Percentiles rank a stretch among this genome's conserved stretches.
Conservation (phyloP, 2,797 vertebrate genomes). For the Sebastes melanostomus region DNA sequence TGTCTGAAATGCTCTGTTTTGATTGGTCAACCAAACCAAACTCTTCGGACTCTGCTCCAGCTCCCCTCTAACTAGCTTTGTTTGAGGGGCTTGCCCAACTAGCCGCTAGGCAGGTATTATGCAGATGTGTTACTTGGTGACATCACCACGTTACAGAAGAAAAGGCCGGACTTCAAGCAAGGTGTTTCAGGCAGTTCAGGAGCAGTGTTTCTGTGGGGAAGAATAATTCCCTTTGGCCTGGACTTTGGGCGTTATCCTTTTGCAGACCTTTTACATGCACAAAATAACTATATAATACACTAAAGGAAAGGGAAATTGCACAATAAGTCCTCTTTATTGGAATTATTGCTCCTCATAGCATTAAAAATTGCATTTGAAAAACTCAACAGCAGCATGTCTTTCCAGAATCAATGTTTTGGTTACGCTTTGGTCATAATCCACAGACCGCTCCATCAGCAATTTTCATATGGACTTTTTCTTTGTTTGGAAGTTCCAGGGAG, state of each 20-base stretch:
- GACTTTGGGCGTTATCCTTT: neutral
- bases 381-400: neutral
- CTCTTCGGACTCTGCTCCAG: too few species aligned
- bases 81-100: neutral
- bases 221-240: neutral
- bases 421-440: neutral
- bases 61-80: neutral
- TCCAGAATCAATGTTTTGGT: slow-evolving; percentile 12
- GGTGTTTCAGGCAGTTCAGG: neutral
- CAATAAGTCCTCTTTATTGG: neutral
- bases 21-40: neutral
- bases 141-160: neutral
- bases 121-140: neutral
- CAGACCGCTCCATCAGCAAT: neutral
- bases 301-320: neutral
- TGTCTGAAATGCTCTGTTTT: neutral
- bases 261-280: neutral
- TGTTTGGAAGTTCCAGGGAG: neutral
- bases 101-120: neutral
- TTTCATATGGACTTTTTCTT: neutral
- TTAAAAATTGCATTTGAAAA: neutral
- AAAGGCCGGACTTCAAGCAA: too few species aligned
- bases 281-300: neutral
- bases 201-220: neutral
- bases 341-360: neutral